A percentile compares a stretch with the other conserved stretches of the same genome.
These are phyloP conservation scores for Meriones unguiculatus DNA, from an alignment of 2,113 vertebrate species.

Conservation along the genomic window DNA sequence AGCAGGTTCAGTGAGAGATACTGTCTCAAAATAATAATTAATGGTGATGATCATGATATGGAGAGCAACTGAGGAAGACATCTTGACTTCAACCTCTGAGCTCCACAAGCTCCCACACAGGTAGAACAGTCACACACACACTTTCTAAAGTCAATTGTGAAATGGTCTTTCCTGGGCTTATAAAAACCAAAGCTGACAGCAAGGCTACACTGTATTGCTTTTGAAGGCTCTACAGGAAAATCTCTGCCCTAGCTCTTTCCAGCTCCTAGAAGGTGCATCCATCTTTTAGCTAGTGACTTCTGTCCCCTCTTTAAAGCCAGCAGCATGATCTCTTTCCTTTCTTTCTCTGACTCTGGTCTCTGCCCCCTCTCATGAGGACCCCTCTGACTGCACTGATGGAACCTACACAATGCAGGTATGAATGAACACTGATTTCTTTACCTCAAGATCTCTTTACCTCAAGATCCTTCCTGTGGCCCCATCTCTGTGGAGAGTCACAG, in stretches of 20 bases:
- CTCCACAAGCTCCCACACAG: background rate
- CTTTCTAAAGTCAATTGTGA: background rate
- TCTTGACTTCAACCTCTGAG: background rate
- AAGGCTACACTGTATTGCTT: background rate
- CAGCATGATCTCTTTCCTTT: background rate
- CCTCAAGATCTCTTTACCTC: background rate
- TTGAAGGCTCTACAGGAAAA: background rate
- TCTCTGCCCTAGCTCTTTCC: background rate
- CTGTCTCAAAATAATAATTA: background rate
- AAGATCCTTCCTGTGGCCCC: background rate
- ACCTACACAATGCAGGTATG: fast-evolving
- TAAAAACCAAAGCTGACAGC: background rate
- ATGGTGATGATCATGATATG: background rate
- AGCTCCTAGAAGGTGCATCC: background rate
- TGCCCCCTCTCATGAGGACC: background rate
- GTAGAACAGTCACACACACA: background rate
- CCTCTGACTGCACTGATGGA: background rate
- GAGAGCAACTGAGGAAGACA: background rate
- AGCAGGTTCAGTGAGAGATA: background rate
- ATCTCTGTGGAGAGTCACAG: background rate
- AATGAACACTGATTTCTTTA: no score
- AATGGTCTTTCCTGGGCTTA: background rate
- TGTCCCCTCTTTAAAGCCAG: background rate
- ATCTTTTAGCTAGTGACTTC: background rate
- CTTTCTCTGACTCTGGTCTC: conserved; percentile 3